Evolutionary conservation across 2,797 vertebrate species (phyloP).

Genomic region (Lithobates pipiens): DNA sequence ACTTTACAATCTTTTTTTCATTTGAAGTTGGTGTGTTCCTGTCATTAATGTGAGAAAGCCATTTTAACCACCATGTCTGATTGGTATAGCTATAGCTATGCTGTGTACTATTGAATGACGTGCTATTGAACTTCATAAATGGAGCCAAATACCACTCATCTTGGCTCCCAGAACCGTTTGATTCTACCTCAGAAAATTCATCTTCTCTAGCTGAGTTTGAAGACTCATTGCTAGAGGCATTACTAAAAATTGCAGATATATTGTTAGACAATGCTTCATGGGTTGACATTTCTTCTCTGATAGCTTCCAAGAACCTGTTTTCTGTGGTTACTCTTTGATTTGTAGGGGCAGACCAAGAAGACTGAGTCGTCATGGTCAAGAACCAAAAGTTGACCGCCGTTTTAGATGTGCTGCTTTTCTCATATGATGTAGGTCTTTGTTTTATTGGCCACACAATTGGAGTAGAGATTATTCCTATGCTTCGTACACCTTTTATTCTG

Average conservation of each 20-base stretch:
- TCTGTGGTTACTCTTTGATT: constrained; percentile 51
- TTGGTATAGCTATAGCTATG: constrained; percentile 1
- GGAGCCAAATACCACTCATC: constrained; percentile 64
- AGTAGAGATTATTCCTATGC: constrained; percentile 85
- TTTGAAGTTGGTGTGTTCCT: constrained; percentile 49
- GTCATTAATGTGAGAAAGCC: constrained; percentile 57
- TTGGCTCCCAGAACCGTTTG: constrained; percentile 65
- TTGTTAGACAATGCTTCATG: constrained; percentile 64
- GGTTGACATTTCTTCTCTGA: constrained; percentile 55
- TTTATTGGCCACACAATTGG: constrained; percentile 82
- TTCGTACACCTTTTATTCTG: constrained; percentile 72
- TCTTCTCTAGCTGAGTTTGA: constrained; percentile 61
- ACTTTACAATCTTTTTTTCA: constrained; percentile 56
- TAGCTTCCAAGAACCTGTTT: constrained; percentile 36
- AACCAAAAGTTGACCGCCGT: constrained; percentile 62
- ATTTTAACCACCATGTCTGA: constrained; percentile 32
- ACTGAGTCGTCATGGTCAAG: constrained; percentile 55
- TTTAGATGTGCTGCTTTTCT: constrained; percentile 63
- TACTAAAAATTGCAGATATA: constrained; percentile 64
- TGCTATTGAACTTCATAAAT: constrained; percentile 63
- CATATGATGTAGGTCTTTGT: constrained; percentile 73
- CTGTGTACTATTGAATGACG: constrained; percentile 55
- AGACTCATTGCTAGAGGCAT: constrained; percentile 58
- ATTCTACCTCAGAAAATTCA: constrained; percentile 56
- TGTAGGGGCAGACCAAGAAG: constrained; percentile 65